Evolutionary conservation across 2,797 vertebrate species (phyloP).

Genomic region (Enteromius paludinosus): DNA sequence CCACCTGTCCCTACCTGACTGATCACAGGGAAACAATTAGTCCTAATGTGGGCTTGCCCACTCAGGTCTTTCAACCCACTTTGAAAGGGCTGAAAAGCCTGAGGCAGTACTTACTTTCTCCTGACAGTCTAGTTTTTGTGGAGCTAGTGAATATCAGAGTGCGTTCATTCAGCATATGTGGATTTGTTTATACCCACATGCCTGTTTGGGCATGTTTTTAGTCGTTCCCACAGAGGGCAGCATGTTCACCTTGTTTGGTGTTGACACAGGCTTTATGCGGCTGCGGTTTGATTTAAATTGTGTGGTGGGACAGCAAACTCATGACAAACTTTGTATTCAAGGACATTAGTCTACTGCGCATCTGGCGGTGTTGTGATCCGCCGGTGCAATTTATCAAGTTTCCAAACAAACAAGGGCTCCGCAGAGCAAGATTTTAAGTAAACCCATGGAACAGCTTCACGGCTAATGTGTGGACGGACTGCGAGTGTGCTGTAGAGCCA

Average conservation of each 20-base stretch:
- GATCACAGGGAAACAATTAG: slow-evolving; percentile 19
- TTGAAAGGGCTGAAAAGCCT: slow-evolving; percentile 8
- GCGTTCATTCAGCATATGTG: slow-evolving; percentile 26
- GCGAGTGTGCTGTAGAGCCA: neutral
- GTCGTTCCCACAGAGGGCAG: slow-evolving; percentile 55
- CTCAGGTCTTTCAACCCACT: slow-evolving; percentile 2
- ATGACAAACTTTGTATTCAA: slow-evolving; percentile 26
- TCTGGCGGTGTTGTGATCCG: slow-evolving; percentile 10
- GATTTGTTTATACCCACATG: slow-evolving; percentile 44
- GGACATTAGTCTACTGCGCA: slow-evolving; percentile 37
- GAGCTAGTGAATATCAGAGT: slow-evolving; percentile 11
- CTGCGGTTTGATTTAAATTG: slow-evolving; percentile 47
- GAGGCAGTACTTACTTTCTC: slow-evolving; percentile 21
- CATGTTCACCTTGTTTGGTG: slow-evolving; percentile 45
- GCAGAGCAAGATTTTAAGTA: slow-evolving; percentile 30
- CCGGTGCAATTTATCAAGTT: slow-evolving; percentile 38
- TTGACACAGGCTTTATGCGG: slow-evolving; percentile 21
- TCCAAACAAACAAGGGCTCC: slow-evolving; percentile 29
- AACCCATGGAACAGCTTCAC: slow-evolving; percentile 29
- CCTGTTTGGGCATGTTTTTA: slow-evolving; percentile 71
- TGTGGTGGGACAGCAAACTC: slow-evolving; percentile 51
- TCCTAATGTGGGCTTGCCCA: slow-evolving; percentile 28
- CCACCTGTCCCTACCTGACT: slow-evolving; percentile 12
- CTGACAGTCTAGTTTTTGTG: slow-evolving; percentile 5
- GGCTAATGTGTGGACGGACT: slow-evolving; percentile 10